phyloP scores from a whole-genome alignment of 2,113 vertebrate genomes.

The Lipophrys pholis region DNA sequence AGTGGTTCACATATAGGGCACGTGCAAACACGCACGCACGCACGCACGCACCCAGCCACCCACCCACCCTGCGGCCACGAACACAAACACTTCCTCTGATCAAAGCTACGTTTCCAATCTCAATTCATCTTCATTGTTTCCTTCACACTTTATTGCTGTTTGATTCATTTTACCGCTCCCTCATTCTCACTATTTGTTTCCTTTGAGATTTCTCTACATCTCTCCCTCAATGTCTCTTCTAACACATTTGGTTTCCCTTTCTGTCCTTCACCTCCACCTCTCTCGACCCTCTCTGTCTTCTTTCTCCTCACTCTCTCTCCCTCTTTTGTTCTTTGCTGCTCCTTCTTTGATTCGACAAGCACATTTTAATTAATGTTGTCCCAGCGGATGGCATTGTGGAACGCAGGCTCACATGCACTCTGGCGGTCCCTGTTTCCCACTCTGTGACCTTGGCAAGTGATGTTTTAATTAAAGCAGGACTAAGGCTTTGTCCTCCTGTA shows the following conservation, averaged over 20 bases:
- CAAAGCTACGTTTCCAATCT: slow-evolving; percentile 30
- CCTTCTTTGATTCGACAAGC: slow-evolving; percentile 52
- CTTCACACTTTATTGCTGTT: not conserved
- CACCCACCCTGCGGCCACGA: not conserved
- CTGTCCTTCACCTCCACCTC: not conserved
- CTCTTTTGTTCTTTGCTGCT: slow-evolving; percentile 46
- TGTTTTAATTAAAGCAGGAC: slow-evolving; percentile 69
- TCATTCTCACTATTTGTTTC: not conserved
- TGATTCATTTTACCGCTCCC: not conserved
- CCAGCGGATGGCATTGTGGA: slow-evolving; percentile 28
- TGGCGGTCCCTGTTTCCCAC: slow-evolving; percentile 16
- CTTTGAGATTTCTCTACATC: not conserved
- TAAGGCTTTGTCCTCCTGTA: slow-evolving; percentile 52
- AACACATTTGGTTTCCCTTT: not conserved
- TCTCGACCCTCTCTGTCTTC: slow-evolving; percentile 8
- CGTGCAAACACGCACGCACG: too few relatives aligned
- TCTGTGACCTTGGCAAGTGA: slow-evolving; percentile 65
- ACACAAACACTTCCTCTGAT: slow-evolving; percentile 51
- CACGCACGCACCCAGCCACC: too few relatives aligned
- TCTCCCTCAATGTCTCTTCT: not conserved
- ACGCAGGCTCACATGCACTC: slow-evolving; percentile 1
- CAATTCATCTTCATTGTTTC: slow-evolving; percentile 46
- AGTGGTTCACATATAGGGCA: too few relatives aligned
- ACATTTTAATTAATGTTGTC: slow-evolving; percentile 76
- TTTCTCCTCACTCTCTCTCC: slow-evolving; percentile 1